A percentile compares a stretch with the other conserved stretches of the same genome.
These are phyloP conservation scores for Poeciliopsis turrubarensis DNA, from an alignment of 2,113 vertebrate species.

Conservation along the genomic window DNA sequence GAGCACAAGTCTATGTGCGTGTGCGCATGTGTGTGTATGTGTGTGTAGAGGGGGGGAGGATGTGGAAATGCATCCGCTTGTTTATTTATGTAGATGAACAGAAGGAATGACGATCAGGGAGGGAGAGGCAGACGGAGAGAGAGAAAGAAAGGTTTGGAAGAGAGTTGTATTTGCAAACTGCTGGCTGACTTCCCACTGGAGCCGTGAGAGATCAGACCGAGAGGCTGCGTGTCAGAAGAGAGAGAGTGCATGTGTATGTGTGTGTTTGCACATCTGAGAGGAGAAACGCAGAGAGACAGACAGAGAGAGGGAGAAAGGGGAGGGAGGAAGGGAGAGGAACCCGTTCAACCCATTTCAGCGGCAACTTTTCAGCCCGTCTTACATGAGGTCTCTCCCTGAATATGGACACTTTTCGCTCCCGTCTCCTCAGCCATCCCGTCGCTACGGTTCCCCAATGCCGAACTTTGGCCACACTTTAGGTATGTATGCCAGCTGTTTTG, in stretches of 20 bases:
- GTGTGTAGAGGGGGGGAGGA: slow-evolving; percentile 16
- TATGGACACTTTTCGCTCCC: slow-evolving; percentile 59
- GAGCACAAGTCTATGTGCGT: slow-evolving; percentile 11
- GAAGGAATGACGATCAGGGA: slow-evolving; percentile 35
- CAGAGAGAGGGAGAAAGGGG: slow-evolving; percentile 9
- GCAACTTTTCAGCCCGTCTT: slow-evolving; percentile 59
- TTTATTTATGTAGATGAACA: slow-evolving; percentile 55
- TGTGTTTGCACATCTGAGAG: slow-evolving; percentile 8
- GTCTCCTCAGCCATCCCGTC: slow-evolving; percentile 59
- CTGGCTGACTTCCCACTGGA: slow-evolving; percentile 70
- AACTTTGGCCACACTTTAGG: slow-evolving; percentile 46
- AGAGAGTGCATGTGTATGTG: neutral
- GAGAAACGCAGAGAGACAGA: slow-evolving; percentile 10
- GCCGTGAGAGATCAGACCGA: slow-evolving; percentile 56
- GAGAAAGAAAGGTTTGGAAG: slow-evolving; percentile 58
- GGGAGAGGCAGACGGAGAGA: slow-evolving; percentile 16
- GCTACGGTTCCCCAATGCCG: neutral
- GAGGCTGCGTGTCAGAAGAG: slow-evolving; percentile 47
- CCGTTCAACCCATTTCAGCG: slow-evolving; percentile 68
- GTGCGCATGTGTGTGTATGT: slow-evolving; percentile 21
- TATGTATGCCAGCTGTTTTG: slow-evolving; percentile 58
- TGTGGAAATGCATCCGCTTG: slow-evolving; percentile 57
- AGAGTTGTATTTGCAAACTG: slow-evolving; percentile 71
- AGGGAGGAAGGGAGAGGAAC: slow-evolving; percentile 38
- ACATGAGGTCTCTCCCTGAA: slow-evolving; percentile 63